Percentiles rank a stretch among this genome's conserved stretches.
Evolutionary conservation across 2,797 vertebrate genomes (phyloP).

Genomic region (Coranthus polyacanthus): DNA sequence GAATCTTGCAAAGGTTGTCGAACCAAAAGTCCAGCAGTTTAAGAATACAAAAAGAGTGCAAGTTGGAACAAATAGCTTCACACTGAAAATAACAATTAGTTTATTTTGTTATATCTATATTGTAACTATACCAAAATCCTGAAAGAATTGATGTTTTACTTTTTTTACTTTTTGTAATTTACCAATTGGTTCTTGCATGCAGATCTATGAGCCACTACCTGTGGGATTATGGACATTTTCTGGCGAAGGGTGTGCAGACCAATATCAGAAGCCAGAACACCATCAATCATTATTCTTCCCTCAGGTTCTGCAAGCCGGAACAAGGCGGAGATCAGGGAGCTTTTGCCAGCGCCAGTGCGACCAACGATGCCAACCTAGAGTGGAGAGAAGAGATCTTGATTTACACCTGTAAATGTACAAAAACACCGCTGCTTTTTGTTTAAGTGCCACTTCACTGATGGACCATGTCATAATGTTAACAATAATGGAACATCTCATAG

Average conservation of each 20-base stretch:
- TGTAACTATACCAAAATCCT: too few species aligned
- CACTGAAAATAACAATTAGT: too few species aligned
- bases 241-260: conserved; percentile 94
- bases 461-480: background rate
- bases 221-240: conserved; percentile 97
- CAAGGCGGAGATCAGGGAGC: conserved; percentile 94
- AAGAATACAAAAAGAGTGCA: conserved; percentile 10
- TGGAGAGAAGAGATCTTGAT: conserved; percentile 25
- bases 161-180: background rate
- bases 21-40: conserved; percentile 36
- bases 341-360: conserved; percentile 95
- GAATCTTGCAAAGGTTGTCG: conserved; percentile 16
- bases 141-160: too few species aligned
- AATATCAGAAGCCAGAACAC: conserved; percentile 91
- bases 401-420: too few species aligned
- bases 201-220: conserved; percentile 78
- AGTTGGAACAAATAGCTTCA: background rate
- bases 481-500: background rate
- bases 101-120: too few species aligned
- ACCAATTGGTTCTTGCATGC: conserved; percentile 7
- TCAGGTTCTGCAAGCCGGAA: conserved; percentile 94
- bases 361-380: conserved; percentile 95
- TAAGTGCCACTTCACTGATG: background rate
- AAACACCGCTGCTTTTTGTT: background rate
- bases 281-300: conserved; percentile 93